Evolutionary conservation across 2,888 invertebrate genomes (phyloP), one percentile per base, ranked within the genome.

Genomic region (Pollenia griseotomentosa): DNA sequence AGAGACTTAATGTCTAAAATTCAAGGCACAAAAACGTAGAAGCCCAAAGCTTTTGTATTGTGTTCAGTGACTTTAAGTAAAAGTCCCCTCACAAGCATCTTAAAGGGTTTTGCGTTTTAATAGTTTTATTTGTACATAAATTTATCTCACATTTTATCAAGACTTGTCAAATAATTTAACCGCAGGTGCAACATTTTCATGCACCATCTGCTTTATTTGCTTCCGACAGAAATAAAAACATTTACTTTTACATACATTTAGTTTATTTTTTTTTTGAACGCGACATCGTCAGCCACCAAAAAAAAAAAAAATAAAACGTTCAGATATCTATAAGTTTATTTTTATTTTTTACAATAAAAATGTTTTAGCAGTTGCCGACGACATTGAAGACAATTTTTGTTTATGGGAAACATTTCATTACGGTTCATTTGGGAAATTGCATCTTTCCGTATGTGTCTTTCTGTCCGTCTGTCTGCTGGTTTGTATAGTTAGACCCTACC

Each of bases 381-480:
- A 84, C 81, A 74, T 84, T 83, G 68, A 87, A 84, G 83, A 81
- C 55, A 73, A 66, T 71, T 81, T 77, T 70, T 74, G 70, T 83
- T 83, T 65, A 75, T 74, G 79, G 2, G 51, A 66, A 68, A 77
- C 80, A 87, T 87, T 87, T 81, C 73, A 87, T 87, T 87, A 84
- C 48, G 66, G 87, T 70, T 84, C 87, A 87, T 87, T 87, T 87
- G 81, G 83, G 81, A 87, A 87, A 84, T 84, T 87, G 87, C 87
- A 84, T 84, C 68, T 78, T 73, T 75, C 61, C 61, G 78, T 73
- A 74, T 70, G 53, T 70, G 59, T 2, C 33, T 51, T 59, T 42
- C 14, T 82, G 65, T 23, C n/a, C 12, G 57, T 48, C 33, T 63
- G 57, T 70, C 51, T 53, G 19, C 33, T 44, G 33, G 33, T 63